Percentiles rank a stretch among this genome's conserved stretches.
phyloP scores from a whole-genome alignment of 92 coral and sea anemone species.

The Epizoanthus rinbou region DNA sequence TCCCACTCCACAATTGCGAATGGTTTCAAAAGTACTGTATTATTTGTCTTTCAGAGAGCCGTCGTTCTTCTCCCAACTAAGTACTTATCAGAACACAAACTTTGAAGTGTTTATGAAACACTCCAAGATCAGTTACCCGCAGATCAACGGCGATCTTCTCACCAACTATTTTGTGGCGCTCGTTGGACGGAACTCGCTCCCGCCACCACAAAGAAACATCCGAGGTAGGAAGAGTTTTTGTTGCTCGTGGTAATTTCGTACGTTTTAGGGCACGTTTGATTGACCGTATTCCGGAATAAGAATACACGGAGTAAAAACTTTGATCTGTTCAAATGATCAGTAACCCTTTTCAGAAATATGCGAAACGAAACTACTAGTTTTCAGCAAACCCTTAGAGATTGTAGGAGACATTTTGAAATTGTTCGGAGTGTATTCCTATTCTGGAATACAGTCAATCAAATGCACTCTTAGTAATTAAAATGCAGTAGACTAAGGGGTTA shows the following conservation, averaged over 20 bases:
- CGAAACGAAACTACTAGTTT: no score
- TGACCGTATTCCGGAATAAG: no score
- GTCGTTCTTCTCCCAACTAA: constrained; percentile 71
- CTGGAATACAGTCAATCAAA: no score
- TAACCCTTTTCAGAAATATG: no score
- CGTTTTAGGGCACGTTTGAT: no score
- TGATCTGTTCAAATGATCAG: no score
- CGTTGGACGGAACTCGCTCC: constrained; percentile 63
- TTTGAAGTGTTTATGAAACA: constrained; percentile 72
- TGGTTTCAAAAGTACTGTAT: background rate
- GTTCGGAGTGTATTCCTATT: no score
- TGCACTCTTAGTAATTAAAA: no score
- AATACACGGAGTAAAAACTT: no score
- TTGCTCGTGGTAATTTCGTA: background rate
- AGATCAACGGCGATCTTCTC: constrained; percentile 68
- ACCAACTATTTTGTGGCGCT: constrained; percentile 70
- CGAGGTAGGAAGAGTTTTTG: constrained; percentile 57
- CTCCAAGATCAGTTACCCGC: constrained; percentile 75
- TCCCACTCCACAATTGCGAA: background rate
- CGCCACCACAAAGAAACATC: constrained; percentile 67
- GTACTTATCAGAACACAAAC: constrained; percentile 75
- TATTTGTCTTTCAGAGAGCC: constrained; percentile 60
- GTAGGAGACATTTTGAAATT: no score
- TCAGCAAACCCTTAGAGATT: no score
- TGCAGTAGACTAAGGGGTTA: no score